A percentile compares a stretch with the other conserved stretches of the same genome.
Conservation (phyloP, 2,888 invertebrate genomes). For the Nemotelus nigrinus region DNA sequence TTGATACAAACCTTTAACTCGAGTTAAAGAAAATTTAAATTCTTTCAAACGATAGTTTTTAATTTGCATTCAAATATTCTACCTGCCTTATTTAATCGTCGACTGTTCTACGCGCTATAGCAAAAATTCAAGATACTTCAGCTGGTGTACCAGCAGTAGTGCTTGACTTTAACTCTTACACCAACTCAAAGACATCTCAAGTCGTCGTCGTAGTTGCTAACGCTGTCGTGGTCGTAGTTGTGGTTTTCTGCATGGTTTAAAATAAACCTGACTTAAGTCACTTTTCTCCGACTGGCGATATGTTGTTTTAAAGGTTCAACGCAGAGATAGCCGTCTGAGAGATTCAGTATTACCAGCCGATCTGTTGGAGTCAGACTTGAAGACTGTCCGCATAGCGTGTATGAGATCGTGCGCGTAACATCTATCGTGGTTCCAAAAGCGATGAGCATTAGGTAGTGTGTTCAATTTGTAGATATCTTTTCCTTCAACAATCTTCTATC, state of each 20-base stretch:
- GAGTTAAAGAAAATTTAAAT: too few relatives aligned
- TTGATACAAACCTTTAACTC: too few relatives aligned
- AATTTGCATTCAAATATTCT: too few relatives aligned
- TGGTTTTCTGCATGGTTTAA: conserved; percentile 49
- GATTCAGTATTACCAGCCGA: conserved; percentile 46
- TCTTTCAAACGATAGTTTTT: too few relatives aligned
- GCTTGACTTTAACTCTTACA: conserved; percentile 28
- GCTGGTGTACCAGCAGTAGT: neutral
- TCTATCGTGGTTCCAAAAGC: conserved; percentile 20
- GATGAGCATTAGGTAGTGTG: conserved; percentile 34
- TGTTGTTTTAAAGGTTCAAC: conserved; percentile 46
- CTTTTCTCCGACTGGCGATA: conserved; percentile 41
- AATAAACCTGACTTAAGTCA: conserved; percentile 51
- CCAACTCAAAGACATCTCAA: conserved; percentile 42
- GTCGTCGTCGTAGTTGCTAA: conserved; percentile 15
- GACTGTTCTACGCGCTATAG: conserved; percentile 19
- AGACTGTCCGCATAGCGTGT: conserved; percentile 24
- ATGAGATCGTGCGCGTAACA: conserved; percentile 37
- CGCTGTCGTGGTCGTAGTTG: conserved; percentile 22
- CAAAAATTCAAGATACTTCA: conserved; percentile 14
- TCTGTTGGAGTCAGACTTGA: conserved; percentile 46
- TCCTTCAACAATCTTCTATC: conserved; percentile 7
- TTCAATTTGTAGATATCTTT: neutral
- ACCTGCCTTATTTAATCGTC: conserved; percentile 1
- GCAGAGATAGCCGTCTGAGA: conserved; percentile 40